phyloP scores from a whole-genome alignment of 2,888 invertebrate genomes.

The Criorhina ranunculi region DNA sequence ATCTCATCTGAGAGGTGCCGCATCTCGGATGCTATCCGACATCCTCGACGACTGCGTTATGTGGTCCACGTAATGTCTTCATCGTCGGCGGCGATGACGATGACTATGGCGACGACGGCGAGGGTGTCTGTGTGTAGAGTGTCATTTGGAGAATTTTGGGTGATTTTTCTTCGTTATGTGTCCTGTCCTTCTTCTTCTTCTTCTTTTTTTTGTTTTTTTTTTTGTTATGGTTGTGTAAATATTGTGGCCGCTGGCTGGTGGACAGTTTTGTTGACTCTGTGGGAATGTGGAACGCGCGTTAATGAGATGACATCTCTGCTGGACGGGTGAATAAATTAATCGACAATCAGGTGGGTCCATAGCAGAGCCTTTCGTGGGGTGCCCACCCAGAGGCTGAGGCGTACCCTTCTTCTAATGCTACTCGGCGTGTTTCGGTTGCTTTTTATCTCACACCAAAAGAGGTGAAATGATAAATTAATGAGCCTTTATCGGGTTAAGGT shows the following conservation, averaged over 20 bases:
- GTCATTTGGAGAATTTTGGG: constrained; percentile 65
- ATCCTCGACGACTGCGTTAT: constrained; percentile 31
- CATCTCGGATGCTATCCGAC: constrained; percentile 14
- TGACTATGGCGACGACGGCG: constrained; percentile 4
- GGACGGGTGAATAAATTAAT: constrained; percentile 76
- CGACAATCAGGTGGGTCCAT: constrained; percentile 74
- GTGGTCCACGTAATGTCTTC: constrained; percentile 68
- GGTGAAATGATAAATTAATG: constrained; percentile 77
- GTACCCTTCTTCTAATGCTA: constrained; percentile 54
- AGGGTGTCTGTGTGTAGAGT: constrained; percentile 54
- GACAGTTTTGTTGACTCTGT: constrained; percentile 63
- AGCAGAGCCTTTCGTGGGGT: constrained; percentile 45
- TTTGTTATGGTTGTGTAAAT: constrained; percentile 64
- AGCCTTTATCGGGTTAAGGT: constrained; percentile 73
- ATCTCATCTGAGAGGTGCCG: constrained; percentile 38
- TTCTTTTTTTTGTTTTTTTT: background rate
- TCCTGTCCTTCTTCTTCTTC: constrained; percentile 34
- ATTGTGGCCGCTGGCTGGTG: constrained; percentile 56
- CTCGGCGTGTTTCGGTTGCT: constrained; percentile 74
- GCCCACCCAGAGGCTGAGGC: constrained; percentile 69
- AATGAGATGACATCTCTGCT: constrained; percentile 76
- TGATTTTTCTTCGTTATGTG: constrained; percentile 72
- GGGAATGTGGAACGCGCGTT: constrained; percentile 74
- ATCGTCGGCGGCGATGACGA: constrained; percentile 27
- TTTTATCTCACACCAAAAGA: constrained; percentile 73